Conservation (phyloP, 2,888 invertebrate genomes). For the Dioctria linearis region DNA sequence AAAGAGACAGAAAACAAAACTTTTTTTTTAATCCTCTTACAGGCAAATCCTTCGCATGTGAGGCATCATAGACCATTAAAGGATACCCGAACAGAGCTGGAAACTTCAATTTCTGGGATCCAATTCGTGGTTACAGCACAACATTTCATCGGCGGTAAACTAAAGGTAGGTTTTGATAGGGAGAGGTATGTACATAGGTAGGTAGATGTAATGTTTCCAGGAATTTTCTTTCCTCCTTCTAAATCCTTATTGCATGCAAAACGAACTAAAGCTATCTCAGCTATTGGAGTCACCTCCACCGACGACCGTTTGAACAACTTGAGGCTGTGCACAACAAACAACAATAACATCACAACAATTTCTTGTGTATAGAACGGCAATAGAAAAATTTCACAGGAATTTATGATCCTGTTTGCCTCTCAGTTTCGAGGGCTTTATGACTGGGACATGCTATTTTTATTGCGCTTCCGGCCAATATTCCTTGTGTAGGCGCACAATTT, state of each 20-base stretch:
- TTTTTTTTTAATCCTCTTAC: constrained; percentile 54
- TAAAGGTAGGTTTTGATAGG: constrained; percentile 70
- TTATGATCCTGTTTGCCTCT: constrained; percentile 38
- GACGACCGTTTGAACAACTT: background rate
- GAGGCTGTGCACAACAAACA: constrained; percentile 7
- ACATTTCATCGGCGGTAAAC: constrained; percentile 73
- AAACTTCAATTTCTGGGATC: constrained; percentile 72
- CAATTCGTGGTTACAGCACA: constrained; percentile 73
- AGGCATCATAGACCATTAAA: constrained; percentile 67
- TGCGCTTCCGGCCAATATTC: background rate
- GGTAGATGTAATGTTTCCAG: no score
- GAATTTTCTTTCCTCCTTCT: no score
- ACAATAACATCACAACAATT: background rate
- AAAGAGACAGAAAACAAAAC: constrained; percentile 12
- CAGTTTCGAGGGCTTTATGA: constrained; percentile 38
- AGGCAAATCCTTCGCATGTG: constrained; percentile 68
- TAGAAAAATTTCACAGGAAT: constrained; percentile 24
- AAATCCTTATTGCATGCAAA: no score
- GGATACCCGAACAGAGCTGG: constrained; percentile 68
- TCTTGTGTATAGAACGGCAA: constrained; percentile 10
- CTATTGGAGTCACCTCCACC: background rate
- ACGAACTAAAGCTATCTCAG: background rate
- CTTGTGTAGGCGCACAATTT: no score
- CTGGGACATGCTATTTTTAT: constrained; percentile 44
- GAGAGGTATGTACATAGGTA: no score